phyloP scores from a whole-genome alignment of 2,888 invertebrate genomes.

The Cyrtodaria siliqua region DNA sequence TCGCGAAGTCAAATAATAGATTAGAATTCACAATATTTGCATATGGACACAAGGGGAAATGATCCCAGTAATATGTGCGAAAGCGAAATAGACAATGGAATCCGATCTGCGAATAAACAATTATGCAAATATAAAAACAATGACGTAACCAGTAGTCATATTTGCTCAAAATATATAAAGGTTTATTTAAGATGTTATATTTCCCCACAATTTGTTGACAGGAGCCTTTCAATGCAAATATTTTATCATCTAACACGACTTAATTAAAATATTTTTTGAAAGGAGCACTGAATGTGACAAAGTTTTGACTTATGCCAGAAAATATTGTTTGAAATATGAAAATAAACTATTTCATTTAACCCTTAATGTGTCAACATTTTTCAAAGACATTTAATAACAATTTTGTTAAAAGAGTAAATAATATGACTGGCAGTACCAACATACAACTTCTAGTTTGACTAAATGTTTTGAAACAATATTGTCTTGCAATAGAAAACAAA shows the following conservation, averaged over 20 bases:
- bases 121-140: constrained; percentile 46
- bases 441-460: constrained; percentile 7
- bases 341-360: constrained; percentile 39
- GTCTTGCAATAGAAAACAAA: not conserved
- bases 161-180: constrained; percentile 35
- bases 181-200: constrained; percentile 18
- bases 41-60: constrained; percentile 32
- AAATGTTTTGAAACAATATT: constrained; percentile 17
- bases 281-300: constrained; percentile 3
- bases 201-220: constrained; percentile 34
- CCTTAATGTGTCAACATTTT: constrained; percentile 25
- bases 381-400: not conserved
- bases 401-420: constrained; percentile 14
- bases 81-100: constrained; percentile 3
- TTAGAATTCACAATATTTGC: constrained; percentile 51
- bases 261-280: constrained; percentile 54
- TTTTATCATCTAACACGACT: constrained; percentile 51
- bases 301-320: constrained; percentile 5
- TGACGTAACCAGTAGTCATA: constrained; percentile 7
- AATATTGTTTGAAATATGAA: constrained; percentile 32
- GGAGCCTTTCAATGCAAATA: constrained; percentile 47
- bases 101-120: constrained; percentile 26
- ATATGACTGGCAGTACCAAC: constrained; percentile 13
- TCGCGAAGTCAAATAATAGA: constrained; percentile 30
- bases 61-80: constrained; percentile 14